These are phyloP conservation scores for Corydoras sp. DNA, from an alignment of 2,113 vertebrate genomes.

Conservation along the genomic window DNA sequence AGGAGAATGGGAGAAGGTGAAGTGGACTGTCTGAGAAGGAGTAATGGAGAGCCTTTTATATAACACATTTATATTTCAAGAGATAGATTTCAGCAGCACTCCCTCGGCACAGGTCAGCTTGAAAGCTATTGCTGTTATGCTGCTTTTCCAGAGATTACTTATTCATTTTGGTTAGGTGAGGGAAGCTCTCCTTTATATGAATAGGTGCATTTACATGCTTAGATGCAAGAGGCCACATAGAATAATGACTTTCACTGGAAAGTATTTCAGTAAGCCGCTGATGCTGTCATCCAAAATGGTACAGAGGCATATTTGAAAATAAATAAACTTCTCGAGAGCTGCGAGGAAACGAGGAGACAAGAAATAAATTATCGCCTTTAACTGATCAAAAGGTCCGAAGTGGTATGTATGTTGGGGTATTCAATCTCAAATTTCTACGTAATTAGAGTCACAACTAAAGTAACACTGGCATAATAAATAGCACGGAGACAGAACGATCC, in stretches of 20 bases:
- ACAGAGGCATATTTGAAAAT: conserved; percentile 13
- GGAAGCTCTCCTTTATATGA: conserved; percentile 54
- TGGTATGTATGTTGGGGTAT: background rate
- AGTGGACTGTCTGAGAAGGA: conserved; percentile 51
- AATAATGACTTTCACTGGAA: conserved; percentile 49
- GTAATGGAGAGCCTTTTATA: conserved; percentile 64
- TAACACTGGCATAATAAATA: background rate
- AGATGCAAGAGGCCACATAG: conserved; percentile 35
- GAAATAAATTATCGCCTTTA: background rate
- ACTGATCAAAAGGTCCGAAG: background rate
- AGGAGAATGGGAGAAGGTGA: conserved; percentile 53
- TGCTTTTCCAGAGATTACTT: conserved; percentile 68
- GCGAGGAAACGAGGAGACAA: background rate
- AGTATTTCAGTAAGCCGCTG: conserved; percentile 16
- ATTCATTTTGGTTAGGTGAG: conserved; percentile 65
- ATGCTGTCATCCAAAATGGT: conserved; percentile 10
- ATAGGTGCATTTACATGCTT: conserved; percentile 43
- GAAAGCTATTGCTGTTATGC: conserved; percentile 67
- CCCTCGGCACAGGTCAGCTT: conserved; percentile 46
- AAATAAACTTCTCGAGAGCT: conserved; percentile 7
- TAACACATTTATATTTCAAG: conserved; percentile 70
- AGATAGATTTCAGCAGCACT: conserved; percentile 52
- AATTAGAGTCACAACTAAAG: background rate
- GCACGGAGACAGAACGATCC: background rate
- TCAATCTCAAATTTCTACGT: background rate